Conservation (phyloP, 2,797 vertebrate genomes). For the Babyrousa celebensis region DNA sequence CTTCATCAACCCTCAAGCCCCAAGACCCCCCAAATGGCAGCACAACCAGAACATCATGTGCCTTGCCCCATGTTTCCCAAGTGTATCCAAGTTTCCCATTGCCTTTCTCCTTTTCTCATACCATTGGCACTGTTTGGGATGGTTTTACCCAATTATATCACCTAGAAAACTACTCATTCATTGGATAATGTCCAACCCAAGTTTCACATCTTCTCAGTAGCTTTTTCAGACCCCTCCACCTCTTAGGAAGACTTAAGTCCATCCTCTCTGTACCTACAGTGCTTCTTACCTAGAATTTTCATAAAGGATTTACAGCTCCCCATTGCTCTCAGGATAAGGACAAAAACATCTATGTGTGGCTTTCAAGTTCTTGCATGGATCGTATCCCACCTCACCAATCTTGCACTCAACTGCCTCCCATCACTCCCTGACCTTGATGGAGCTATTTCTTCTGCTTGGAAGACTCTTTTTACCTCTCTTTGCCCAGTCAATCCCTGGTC, state of each 20-base stretch:
- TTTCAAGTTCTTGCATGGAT: background rate
- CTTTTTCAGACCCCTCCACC: background rate
- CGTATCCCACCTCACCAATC: background rate
- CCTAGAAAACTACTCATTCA: slow-evolving; percentile 8
- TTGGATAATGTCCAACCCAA: background rate
- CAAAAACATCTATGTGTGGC: background rate
- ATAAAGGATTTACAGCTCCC: background rate
- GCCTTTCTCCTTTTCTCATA: background rate
- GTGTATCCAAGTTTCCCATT: background rate
- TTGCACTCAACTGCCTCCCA: background rate
- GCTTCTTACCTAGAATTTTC: background rate
- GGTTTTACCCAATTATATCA: background rate
- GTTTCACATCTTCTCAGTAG: background rate
- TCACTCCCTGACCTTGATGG: background rate
- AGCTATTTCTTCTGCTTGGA: background rate
- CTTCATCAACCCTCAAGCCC: background rate
- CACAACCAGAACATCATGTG: background rate
- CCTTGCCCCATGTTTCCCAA: background rate
- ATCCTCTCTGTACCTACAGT: background rate
- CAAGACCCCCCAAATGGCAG: background rate
- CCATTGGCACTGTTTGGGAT: background rate
- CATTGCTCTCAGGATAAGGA: background rate
- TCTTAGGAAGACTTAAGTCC: background rate
- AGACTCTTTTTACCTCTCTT: background rate
- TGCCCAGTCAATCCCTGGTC: background rate